Evolutionary conservation across 2,888 invertebrate genomes (phyloP).

Genomic region (Spatulosminthurus flaviceps): DNA sequence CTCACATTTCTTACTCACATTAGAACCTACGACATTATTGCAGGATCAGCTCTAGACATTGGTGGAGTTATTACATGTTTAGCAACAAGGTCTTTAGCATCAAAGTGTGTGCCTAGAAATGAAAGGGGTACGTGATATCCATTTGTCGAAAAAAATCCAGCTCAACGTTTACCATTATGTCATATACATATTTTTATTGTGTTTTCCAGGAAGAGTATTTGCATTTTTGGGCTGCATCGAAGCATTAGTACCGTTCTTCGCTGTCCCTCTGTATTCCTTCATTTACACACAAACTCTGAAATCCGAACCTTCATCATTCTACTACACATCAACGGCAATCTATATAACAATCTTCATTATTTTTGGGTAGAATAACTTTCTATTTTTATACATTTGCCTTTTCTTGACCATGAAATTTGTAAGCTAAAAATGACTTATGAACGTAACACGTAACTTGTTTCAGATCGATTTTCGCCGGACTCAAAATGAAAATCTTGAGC

Average conservation of each 20-base stretch:
- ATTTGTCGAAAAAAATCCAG: neutral
- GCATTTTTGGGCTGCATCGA: slow-evolving; percentile 63
- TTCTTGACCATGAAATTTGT: neutral
- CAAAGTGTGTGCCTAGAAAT: slow-evolving; percentile 62
- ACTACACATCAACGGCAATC: slow-evolving; percentile 59
- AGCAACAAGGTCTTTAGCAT: slow-evolving; percentile 60
- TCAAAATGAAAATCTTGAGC: slow-evolving; percentile 51
- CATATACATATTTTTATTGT: neutral
- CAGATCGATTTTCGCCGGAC: slow-evolving; percentile 56
- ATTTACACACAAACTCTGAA: slow-evolving; percentile 59
- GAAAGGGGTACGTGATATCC: slow-evolving; percentile 59
- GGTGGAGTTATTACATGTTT: slow-evolving; percentile 60
- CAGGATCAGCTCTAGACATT: slow-evolving; percentile 58
- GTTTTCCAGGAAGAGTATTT: slow-evolving; percentile 59
- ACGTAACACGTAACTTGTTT: neutral
- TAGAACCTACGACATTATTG: neutral
- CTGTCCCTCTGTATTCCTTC: slow-evolving; percentile 62
- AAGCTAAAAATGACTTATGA: neutral
- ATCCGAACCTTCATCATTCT: slow-evolving; percentile 58
- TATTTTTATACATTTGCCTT: neutral
- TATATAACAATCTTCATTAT: slow-evolving; percentile 55
- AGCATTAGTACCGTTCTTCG: slow-evolving; percentile 62
- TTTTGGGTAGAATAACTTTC: slow-evolving; percentile 55
- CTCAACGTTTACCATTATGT: neutral
- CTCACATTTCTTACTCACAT: neutral